These are phyloP conservation scores for Fabriciana adippe DNA, from an alignment of 2,888 invertebrate genomes.

Conservation along the genomic window DNA sequence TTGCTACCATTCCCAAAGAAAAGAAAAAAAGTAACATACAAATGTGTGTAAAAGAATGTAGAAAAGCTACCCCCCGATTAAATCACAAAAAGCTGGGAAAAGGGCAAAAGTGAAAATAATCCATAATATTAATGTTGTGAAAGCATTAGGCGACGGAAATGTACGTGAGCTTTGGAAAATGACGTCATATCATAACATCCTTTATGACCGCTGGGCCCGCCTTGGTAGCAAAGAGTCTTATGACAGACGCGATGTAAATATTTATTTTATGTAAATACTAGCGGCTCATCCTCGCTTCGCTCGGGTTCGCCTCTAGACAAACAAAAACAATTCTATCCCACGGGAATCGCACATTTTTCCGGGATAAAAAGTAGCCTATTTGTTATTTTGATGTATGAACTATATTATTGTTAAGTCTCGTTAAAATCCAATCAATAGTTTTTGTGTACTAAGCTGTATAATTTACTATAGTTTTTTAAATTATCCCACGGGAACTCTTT, in stretches of 20 bases:
- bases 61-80: conserved; percentile 21
- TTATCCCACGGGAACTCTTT: no score
- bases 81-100: conserved; percentile 33
- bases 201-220: conserved; percentile 75
- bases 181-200: conserved; percentile 80
- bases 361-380: no score
- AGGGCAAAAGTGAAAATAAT: conserved; percentile 52
- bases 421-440: no score
- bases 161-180: conserved; percentile 66
- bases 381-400: no score
- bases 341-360: no score
- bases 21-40: background rate
- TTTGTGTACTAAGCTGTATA: no score
- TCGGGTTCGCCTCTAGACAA: no score
- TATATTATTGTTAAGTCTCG: no score
- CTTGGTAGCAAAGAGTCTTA: conserved; percentile 50
- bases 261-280: background rate
- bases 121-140: conserved; percentile 46
- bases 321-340: no score
- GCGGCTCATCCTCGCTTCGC: no score
- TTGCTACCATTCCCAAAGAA: no score
- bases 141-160: conserved; percentile 76
- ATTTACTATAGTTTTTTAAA: no score
- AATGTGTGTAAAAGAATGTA: conserved; percentile 18
- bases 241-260: background rate